Base-by-base conservation (phyloP, 2,113 vertebrate genomes). In the Pterocles gutturalis region DNA sequence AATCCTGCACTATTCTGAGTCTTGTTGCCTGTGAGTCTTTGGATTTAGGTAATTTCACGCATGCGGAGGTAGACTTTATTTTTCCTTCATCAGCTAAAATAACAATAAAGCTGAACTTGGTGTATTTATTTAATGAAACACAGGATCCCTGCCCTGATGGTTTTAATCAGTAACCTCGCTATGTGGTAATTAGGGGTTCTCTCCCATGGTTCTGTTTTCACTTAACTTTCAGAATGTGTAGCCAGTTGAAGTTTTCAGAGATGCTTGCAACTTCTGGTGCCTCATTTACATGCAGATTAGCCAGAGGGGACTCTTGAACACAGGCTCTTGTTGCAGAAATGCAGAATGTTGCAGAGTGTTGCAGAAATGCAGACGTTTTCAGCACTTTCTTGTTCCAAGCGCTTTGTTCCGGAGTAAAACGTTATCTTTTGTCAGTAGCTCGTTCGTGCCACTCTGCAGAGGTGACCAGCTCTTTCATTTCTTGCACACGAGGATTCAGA, bases 151-250 rank as follows among this genome's bases (percentile, higher is more conserved):
- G 73, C 93, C 71, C 89, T 76, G 79, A 94, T 98, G 97, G 96
- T 97, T 98, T 98, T 93, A 97, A 98, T 98, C 97, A 98, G 96
- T 88, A 91, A 72, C 54, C 97, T 97, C 6, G 19, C 96, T 95
- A 90, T 96, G 95, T 97, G 96, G 97, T 96, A 96, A 98, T 77
- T 93, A 96, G 87, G 94, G 87, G 91, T 96, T 94, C 96, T 96
- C 83, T 70, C 93, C 78, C 79, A 18, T 65, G 78, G 91, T 70
- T 97, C 97, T 98, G 97, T 45, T 97, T 98, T 96, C 94, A 96
- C 93, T 98, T 97, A 98, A 96, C 96, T 94, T 95, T 96, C 91
- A 90, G 96, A 96, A 95, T 87, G 95, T 94, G 96, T 73, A 96
- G 94, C 86, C 13, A 73, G 94, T 92, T 95, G 64, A 90, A 86